These are phyloP conservation scores for Catotricha subobsoleta DNA, from an alignment of 2,888 invertebrate genomes.

Conservation along the genomic window DNA sequence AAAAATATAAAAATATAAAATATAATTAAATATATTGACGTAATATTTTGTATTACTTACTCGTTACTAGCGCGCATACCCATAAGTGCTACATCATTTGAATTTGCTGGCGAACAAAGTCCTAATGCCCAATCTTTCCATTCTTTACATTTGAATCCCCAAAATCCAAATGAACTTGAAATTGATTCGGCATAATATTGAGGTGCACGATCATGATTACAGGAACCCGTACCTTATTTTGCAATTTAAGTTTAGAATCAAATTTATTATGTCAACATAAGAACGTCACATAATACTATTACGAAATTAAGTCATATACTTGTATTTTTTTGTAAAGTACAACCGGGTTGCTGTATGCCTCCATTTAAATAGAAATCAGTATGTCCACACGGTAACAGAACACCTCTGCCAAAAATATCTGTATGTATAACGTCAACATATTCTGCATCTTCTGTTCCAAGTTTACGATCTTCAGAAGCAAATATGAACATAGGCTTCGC, in stretches of 20 bases:
- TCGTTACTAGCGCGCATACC: slow-evolving; percentile 33
- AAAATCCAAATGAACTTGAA: slow-evolving; percentile 33
- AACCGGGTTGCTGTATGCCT: slow-evolving; percentile 40
- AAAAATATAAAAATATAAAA: too few relatives aligned
- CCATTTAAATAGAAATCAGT: slow-evolving; percentile 42
- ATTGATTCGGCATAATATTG: slow-evolving; percentile 41
- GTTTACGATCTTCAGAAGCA: slow-evolving; percentile 27
- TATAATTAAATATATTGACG: too few relatives aligned
- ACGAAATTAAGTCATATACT: slow-evolving; percentile 9
- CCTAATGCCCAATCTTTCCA: slow-evolving; percentile 36
- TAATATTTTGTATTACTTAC: too few relatives aligned
- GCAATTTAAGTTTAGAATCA: slow-evolving; percentile 8
- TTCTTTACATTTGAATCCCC: slow-evolving; percentile 33
- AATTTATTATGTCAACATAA: background rate
- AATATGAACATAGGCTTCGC: slow-evolving; percentile 43
- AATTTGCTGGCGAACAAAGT: slow-evolving; percentile 23
- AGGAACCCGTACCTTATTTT: slow-evolving; percentile 33
- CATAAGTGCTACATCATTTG: slow-evolving; percentile 25
- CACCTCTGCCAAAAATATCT: slow-evolving; percentile 37
- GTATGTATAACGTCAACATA: slow-evolving; percentile 48
- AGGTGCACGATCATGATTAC: slow-evolving; percentile 41
- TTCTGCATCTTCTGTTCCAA: slow-evolving; percentile 38
- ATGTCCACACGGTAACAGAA: slow-evolving; percentile 34
- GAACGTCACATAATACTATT: background rate
- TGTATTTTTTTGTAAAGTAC: slow-evolving; percentile 20